These are phyloP conservation scores for Andrena dorsata DNA, from an alignment of 2,888 invertebrate species.

Conservation along the genomic window DNA sequence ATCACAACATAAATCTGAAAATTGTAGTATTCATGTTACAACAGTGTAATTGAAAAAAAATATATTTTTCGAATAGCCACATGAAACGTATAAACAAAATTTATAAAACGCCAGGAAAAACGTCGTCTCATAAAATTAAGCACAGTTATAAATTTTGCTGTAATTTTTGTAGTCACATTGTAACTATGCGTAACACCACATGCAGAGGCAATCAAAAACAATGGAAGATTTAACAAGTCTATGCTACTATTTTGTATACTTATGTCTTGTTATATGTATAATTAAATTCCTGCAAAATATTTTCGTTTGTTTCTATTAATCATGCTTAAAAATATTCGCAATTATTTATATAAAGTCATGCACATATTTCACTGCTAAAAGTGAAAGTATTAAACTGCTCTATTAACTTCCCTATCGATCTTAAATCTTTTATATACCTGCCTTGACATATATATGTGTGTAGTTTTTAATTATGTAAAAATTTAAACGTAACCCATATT, in stretches of 20 bases:
- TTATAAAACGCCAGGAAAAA: no score
- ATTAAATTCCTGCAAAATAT: background rate
- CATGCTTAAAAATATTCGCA: background rate
- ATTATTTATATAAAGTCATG: background rate
- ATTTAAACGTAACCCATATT: background rate
- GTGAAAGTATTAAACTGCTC: background rate
- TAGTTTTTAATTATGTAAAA: background rate
- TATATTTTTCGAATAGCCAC: background rate
- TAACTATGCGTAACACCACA: conserved; percentile 8
- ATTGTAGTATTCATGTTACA: background rate
- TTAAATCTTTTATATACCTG: background rate
- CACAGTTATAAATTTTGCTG: background rate
- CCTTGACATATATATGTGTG: background rate
- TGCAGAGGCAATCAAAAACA: conserved; percentile 1
- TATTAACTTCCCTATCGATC: background rate
- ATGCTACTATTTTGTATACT: background rate
- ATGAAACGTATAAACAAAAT: background rate
- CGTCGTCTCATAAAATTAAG: background rate
- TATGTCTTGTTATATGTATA: background rate
- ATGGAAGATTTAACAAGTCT: conserved; percentile 7
- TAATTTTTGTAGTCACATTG: background rate
- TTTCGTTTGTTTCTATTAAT: background rate
- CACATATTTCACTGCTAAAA: conserved; percentile 3
- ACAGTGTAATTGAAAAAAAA: background rate
- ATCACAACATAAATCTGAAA: no score